Evolutionary conservation across 1,140 invertebrate species (phyloP), one percentile per base, ranked within the genome.

Genomic region (Bicyclus anynana): DNA sequence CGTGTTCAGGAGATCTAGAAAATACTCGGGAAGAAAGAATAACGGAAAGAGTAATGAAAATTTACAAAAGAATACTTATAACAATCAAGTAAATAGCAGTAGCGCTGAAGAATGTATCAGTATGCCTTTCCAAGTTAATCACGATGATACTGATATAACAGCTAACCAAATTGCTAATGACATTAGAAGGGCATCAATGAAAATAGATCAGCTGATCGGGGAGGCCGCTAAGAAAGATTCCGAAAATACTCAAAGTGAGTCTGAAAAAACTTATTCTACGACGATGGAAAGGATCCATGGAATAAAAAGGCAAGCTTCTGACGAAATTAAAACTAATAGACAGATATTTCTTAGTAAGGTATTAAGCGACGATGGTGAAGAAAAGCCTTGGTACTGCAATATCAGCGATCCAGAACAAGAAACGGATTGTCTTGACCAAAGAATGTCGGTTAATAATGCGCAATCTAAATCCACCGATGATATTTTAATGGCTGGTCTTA

Each of bases 121-220:
- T 70, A 72, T 86, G 82, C 72, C 81, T 49, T 88, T 90, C 76
- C 72, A 90, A 79, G 78, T 82, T 12, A 89, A 90, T 59, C 84
- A 90, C 48, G 89, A 90, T 52, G 86, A 90, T 42, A 81, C 81
- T 68, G 87, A 90, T 42, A 75, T 89, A 52, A 91, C 90, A 37
- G 90, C 89, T 14, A 90, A 89, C 67, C 85, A 91, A 69, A 90
- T 91, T 49, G 89, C 90, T 42, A 89, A 90, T 57, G 87, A 88
- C 61, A 90, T 90, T 35, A 89, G 90, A 64, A 90, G 84, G 67
- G 80, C 89, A 10, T 89, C 89, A 17, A 71, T 90, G 47, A 91
- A 91, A 84, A 90, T 92, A 52, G 91, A 89, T 67, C 84, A 90
- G 54, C 80, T 91, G 16, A 90, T 91, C 17, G 89, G 91, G 55